A percentile compares a stretch with the other conserved stretches of the same genome.
phyloP scores from a whole-genome alignment of 2,888 invertebrate species.

The Stenodera caucasica region DNA sequence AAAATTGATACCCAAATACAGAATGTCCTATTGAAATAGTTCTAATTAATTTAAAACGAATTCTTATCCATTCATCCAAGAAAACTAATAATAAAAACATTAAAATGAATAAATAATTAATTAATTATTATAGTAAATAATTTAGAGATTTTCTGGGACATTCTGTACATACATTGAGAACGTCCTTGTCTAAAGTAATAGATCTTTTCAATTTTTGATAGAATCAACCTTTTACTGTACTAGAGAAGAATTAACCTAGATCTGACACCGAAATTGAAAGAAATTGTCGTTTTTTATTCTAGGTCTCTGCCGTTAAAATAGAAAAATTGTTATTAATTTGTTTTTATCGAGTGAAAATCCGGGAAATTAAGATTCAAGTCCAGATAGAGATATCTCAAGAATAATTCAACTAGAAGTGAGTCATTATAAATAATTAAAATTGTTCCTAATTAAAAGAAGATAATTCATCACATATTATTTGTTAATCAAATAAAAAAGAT shows the following conservation, averaged over 20 bases:
- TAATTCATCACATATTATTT: constrained; percentile 5
- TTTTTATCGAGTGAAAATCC: not conserved
- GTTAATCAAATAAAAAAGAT: constrained; percentile 13
- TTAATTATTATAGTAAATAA: too few species aligned
- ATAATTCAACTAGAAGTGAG: too few species aligned
- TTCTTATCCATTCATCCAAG: too few species aligned
- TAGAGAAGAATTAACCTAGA: not conserved
- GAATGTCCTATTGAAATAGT: too few species aligned
- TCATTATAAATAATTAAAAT: too few species aligned
- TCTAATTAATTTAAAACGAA: too few species aligned
- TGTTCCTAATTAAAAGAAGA: not conserved
- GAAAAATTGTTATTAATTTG: constrained; percentile 3
- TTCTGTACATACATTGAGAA: not conserved
- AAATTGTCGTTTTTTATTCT: constrained; percentile 10
- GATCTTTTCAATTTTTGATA: constrained; percentile 15
- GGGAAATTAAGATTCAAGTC: not conserved
- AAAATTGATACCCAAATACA: not conserved
- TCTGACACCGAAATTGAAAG: constrained; percentile 2
- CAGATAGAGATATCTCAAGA: not conserved
- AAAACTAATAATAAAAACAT: too few species aligned
- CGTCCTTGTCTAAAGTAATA: constrained; percentile 14
- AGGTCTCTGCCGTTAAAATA: constrained; percentile 5
- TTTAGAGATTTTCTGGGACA: not conserved
- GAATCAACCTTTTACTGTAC: constrained; percentile 7
- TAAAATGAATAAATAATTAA: too few species aligned